Base-by-base conservation (phyloP, 2,888 invertebrate genomes). In the Ormyrus nitidulus region DNA sequence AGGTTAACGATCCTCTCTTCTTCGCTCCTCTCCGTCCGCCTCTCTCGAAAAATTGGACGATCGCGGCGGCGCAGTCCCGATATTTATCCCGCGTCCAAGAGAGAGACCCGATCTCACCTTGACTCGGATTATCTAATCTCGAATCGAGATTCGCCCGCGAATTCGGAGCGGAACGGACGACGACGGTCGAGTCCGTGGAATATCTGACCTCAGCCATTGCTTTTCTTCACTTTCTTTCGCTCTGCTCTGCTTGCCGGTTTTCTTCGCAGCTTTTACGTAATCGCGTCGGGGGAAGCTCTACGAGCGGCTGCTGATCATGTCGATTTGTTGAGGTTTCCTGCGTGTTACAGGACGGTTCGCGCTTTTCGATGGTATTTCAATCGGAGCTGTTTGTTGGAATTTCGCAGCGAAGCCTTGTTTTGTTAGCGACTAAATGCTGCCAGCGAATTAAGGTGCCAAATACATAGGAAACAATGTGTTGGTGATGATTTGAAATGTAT, bases 1-100 rank as follows among this genome's bases (percentile, higher is more conserved):
- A 88, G 90, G 90, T 90, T 88, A 90, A 90, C 87, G 90, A 89
- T 90, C 90, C 86, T 85, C 82, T 76, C 77, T 80, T 79, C 80
- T 74, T 75, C 75, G 74, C 11, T 58, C 53, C 68, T 56, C 51
- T 49, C 65, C 70, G 34, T 65, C 56, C 48, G 59, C 19, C 68
- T 48, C n/a, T 48, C 46, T 49, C 46, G 54, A 81, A 81, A 81
- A 74, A 77, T 81, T 77, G 75, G 66, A 71, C 64, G 73, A 70
- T 78, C 73, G 54, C 62, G 54, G 44, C 34, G 7, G 56, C 19
- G 19, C 19, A 48, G 71, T 34, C 64, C 54, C 44, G 10, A 56
- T 46, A 65, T 7, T 65, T 34, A 51, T 5, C 34, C 34, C 10
- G 7, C 54, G 51, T 46, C 34, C 34, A 2, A 19, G 19, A 34